Evolutionary conservation across 2,797 vertebrate genomes (phyloP).

Genomic region (Craterocephalus amniculus): DNA sequence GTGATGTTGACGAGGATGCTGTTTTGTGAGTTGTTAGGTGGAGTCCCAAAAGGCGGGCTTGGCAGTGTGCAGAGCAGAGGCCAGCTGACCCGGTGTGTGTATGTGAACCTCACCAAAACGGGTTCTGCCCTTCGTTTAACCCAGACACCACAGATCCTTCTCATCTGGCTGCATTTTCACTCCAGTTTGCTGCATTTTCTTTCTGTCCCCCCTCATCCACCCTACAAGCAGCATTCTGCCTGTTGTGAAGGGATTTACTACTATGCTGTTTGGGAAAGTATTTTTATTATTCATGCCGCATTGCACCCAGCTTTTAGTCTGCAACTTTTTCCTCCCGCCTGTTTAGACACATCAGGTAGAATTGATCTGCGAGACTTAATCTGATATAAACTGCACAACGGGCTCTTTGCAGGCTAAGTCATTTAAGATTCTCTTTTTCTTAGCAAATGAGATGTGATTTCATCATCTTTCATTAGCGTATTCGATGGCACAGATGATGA

Average conservation of each 20-base stretch:
- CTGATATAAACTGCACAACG: conserved; percentile 26
- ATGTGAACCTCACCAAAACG: conserved; percentile 35
- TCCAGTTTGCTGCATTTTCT: conserved; percentile 8
- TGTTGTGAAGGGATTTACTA: not conserved
- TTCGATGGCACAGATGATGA: conserved; percentile 67
- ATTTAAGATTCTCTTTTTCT: conserved; percentile 33
- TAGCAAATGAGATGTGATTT: conserved; percentile 62
- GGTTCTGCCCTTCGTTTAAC: conserved; percentile 47
- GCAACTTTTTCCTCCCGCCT: conserved; percentile 26
- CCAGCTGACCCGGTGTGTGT: conserved; percentile 42
- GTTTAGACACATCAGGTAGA: conserved; percentile 26
- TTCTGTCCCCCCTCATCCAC: not conserved
- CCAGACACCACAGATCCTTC: conserved; percentile 6
- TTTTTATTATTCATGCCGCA: conserved; percentile 6
- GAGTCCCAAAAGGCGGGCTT: conserved; percentile 27
- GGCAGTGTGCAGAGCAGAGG: conserved; percentile 10
- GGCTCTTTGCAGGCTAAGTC: conserved; percentile 26
- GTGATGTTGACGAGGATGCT: conserved; percentile 18
- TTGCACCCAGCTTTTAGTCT: conserved; percentile 40
- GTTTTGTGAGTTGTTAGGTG: conserved; percentile 38
- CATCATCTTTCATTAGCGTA: conserved; percentile 65
- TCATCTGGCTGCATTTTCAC: not conserved
- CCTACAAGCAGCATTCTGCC: not conserved
- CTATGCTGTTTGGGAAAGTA: conserved; percentile 28
- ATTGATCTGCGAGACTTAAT: conserved; percentile 42